Conservation (phyloP, 2,113 vertebrate species). For the Phycodurus eques region DNA sequence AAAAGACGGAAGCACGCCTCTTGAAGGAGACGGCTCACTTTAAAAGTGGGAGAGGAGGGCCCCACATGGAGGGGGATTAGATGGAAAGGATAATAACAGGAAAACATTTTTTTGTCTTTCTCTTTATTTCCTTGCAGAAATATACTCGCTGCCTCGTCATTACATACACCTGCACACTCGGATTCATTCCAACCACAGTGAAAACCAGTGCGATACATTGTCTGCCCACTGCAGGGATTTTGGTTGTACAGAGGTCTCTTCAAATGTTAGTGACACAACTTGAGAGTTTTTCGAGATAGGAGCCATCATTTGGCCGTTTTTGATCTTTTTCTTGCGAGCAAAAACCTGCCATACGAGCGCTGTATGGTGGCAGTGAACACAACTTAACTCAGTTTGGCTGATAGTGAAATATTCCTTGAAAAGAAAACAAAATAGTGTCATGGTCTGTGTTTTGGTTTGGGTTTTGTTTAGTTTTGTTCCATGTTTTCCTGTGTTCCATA, state of each 20-base stretch:
- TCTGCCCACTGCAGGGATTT: not conserved
- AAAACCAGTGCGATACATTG: not conserved
- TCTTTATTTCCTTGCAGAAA: conserved; percentile 14
- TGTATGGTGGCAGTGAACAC: not conserved
- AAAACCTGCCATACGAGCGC: too few species aligned
- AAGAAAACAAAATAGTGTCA: too few species aligned
- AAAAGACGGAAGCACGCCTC: conserved; percentile 62
- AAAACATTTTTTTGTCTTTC: conserved; percentile 37
- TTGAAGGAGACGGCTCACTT: conserved; percentile 62
- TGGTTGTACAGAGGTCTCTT: not conserved
- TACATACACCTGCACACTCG: not conserved
- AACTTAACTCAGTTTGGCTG: not conserved
- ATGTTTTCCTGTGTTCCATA: too few species aligned
- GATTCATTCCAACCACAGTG: not conserved
- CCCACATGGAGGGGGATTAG: conserved; percentile 48
- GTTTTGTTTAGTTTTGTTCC: too few species aligned
- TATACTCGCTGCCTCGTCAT: not conserved
- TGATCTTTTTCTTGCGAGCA: not conserved
- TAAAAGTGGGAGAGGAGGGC: conserved; percentile 59
- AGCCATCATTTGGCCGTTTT: too few species aligned
- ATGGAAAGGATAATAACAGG: conserved; percentile 58
- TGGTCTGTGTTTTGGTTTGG: too few species aligned
- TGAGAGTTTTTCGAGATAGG: too few species aligned
- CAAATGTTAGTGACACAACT: too few species aligned
- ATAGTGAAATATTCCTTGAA: too few species aligned